phyloP scores from a whole-genome alignment of 2,113 vertebrate genomes.

The Sus scrofa region DNA sequence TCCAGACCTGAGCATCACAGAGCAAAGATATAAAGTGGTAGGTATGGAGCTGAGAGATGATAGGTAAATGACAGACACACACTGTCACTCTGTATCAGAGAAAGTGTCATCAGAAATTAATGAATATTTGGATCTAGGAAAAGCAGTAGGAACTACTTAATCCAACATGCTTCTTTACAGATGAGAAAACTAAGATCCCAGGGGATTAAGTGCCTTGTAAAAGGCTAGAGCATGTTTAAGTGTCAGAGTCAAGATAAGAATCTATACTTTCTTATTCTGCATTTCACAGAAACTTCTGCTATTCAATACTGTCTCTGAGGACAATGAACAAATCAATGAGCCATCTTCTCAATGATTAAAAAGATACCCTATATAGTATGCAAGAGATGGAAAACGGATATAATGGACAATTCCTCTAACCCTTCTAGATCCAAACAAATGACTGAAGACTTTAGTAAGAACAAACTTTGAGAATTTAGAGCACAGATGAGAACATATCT shows the following conservation, averaged over 20 bases:
- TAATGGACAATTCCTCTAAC: not conserved
- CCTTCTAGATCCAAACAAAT: not conserved
- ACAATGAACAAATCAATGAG: slow-evolving; percentile 37
- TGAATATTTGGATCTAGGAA: not conserved
- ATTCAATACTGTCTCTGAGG: slow-evolving; percentile 12
- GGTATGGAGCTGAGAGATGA: not conserved
- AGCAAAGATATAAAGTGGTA: not conserved
- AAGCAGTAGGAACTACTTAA: not conserved
- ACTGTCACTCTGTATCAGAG: not conserved
- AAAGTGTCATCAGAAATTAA: not conserved
- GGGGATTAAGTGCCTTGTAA: not conserved
- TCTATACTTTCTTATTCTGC: slow-evolving; percentile 17
- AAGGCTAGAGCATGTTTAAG: not conserved
- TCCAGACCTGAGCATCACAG: not conserved
- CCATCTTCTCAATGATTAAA: slow-evolving; percentile 15
- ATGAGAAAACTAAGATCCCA: slow-evolving; percentile 9
- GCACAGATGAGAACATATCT: not conserved
- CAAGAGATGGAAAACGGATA: not conserved
- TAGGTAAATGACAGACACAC: not conserved
- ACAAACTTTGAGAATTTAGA: slow-evolving; percentile 5
- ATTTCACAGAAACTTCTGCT: slow-evolving; percentile 20
- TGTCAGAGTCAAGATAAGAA: not conserved
- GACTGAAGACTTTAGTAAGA: not conserved
- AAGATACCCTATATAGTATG: not conserved
- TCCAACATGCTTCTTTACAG: slow-evolving; percentile 39